Base-by-base conservation (phyloP, 1,140 invertebrate species). In the Drosophila carrolli region DNA sequence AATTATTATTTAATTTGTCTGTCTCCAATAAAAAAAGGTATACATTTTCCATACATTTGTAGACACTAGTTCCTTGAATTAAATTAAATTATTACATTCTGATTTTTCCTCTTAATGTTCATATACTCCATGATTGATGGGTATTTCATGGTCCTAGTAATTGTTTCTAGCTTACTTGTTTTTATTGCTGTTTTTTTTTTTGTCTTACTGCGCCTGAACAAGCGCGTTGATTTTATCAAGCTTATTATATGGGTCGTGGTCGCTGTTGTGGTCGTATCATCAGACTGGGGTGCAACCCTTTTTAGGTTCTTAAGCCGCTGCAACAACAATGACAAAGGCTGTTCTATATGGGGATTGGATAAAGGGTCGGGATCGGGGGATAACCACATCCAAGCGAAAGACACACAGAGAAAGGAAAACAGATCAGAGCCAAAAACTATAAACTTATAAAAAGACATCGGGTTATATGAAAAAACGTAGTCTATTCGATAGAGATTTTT, bases 181-280 rank as follows among this genome's bases (percentile, higher is more conserved):
- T 41, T 61, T 55, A 44, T 47, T 46, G 4, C 10, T n/a, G 29
- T n/a, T 16, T 19, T 14, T 47, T 50, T 66, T 37, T 41, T 38
- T 37, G 11, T 23, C 32, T 23, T 23, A 16, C n/a, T 47, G 16
- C 19, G 61, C 50, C 58, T 32, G 37, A 63, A 66, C 76, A 70
- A 81, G 62, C 60, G 77, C 78, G 68, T 78, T 86, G 82, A 86
- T 86, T 86, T 79, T 88, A 86, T 86, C 83, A 83, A 74, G 83
- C 83, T 88, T 88, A 88, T 86, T 86, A 86, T 88, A 71, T 85
- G 78, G 78, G 81, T 84, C 76, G 80, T 48, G 44, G 56, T 51
- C 23, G 46, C 38, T 23, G 61, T 32, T 56, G 47, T 7, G 54
- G 35, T 37, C 14, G 53, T 32, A 54, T 56, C 41, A 51, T 54